phyloP scores from a whole-genome alignment of 2,113 vertebrate species.

The Microtus pennsylvanicus region DNA sequence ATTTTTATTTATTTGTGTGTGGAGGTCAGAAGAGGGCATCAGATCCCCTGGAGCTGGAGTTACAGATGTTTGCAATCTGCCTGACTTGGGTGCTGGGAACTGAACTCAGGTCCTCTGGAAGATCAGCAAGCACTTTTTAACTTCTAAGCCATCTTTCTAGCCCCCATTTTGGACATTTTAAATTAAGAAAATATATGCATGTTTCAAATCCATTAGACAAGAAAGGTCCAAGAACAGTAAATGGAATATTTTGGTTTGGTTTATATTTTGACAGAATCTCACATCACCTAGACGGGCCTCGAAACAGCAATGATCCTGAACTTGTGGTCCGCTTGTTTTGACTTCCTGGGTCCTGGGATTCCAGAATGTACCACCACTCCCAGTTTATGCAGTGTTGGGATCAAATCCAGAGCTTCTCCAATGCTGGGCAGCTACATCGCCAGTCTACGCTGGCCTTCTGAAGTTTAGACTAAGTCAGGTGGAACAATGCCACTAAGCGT shows the following conservation, averaged over 20 bases:
- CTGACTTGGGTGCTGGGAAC: neutral
- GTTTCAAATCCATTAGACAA: conserved; percentile 52
- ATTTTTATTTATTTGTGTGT: neutral
- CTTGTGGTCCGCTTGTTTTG: neutral
- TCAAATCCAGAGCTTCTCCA: neutral
- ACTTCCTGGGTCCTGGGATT: neutral
- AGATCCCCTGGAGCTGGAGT: neutral
- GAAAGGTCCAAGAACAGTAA: conserved; percentile 39
- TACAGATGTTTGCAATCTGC: neutral
- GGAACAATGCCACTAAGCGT: neutral
- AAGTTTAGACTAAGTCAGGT: conserved; percentile 34
- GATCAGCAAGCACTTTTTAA: neutral
- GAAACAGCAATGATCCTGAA: neutral
- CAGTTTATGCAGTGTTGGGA: neutral
- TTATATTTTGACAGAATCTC: neutral
- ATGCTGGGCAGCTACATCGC: neutral
- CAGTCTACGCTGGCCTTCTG: conserved; percentile 6
- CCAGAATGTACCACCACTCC: too few species aligned
- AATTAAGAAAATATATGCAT: conserved; percentile 37
- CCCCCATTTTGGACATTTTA: neutral
- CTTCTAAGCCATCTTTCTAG: neutral
- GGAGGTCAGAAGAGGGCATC: neutral
- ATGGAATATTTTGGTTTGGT: neutral
- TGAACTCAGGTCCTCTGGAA: neutral
- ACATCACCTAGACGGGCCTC: neutral